Percentiles rank a stretch among this genome's conserved stretches.
Evolutionary conservation across 2,888 invertebrate genomes (phyloP).

Genomic region (Slavum lentiscoides): DNA sequence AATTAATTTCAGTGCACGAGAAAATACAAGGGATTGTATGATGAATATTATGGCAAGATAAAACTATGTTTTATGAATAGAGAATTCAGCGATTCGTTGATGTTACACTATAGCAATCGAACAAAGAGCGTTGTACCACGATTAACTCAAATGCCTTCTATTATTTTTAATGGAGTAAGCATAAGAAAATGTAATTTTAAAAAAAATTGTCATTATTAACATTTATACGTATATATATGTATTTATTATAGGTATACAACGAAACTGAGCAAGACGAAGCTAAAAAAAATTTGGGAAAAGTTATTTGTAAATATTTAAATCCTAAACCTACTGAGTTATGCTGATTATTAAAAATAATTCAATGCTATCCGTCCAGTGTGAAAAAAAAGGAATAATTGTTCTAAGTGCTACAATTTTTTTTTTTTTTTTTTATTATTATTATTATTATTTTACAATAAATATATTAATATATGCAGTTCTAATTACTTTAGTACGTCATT

Average conservation of each 20-base stretch:
- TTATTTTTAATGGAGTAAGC: constrained; percentile 35
- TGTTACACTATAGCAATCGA: constrained; percentile 19
- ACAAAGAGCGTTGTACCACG: constrained; percentile 28
- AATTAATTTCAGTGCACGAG: constrained; percentile 43
- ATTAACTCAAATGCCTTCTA: neutral
- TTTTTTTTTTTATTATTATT: too few relatives aligned
- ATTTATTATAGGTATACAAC: constrained; percentile 31
- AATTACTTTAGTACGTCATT: neutral
- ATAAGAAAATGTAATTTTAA: neutral
- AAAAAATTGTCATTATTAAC: neutral
- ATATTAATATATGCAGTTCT: neutral
- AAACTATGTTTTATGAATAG: constrained; percentile 42
- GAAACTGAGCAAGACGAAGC: constrained; percentile 44
- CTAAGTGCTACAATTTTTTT: neutral
- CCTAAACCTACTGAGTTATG: constrained; percentile 22
- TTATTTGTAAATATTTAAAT: constrained; percentile 41
- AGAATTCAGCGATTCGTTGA: constrained; percentile 34
- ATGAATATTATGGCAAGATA: constrained; percentile 20
- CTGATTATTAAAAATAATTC: neutral
- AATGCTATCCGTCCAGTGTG: constrained; percentile 19
- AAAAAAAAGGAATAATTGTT: neutral
- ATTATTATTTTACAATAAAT: neutral
- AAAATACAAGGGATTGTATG: constrained; percentile 21
- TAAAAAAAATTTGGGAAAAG: constrained; percentile 23
- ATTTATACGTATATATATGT: neutral